A percentile compares a stretch with the other conserved stretches of the same genome.
Conservation (phyloP, 2,888 invertebrate genomes). For the Orthosia gothica region DNA sequence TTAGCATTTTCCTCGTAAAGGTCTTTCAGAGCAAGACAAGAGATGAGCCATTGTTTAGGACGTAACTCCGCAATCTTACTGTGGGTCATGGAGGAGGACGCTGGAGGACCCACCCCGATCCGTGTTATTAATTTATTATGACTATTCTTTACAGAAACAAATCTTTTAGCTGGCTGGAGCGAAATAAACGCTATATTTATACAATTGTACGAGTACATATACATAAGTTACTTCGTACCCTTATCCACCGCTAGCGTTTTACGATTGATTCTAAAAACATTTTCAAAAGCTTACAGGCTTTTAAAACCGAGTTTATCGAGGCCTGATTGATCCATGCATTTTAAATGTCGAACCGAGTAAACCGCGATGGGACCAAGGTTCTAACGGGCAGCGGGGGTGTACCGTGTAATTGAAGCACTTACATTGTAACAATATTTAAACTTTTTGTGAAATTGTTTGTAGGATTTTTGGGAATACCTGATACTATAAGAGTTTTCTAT, state of each 20-base stretch:
- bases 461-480: neutral
- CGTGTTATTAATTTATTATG: too few relatives aligned
- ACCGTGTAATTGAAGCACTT: conserved; percentile 14
- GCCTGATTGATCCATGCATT: conserved; percentile 53
- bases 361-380: neutral
- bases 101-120: too few relatives aligned
- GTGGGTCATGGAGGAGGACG: too few relatives aligned
- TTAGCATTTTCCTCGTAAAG: too few relatives aligned
- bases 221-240: neutral
- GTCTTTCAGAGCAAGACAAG: too few relatives aligned
- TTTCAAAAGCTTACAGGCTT: conserved; percentile 33
- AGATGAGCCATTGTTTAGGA: too few relatives aligned
- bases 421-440: conserved; percentile 6
- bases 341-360: conserved; percentile 31
- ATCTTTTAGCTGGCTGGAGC: too few relatives aligned
- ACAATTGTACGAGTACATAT: too few relatives aligned
- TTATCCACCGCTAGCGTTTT: neutral
- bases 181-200: too few relatives aligned
- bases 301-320: conserved; percentile 36
- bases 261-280: conserved; percentile 27
- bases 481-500: neutral
- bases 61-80: too few relatives aligned
- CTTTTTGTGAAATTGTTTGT: neutral
- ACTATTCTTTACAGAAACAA: too few relatives aligned
- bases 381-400: neutral